Conservation (phyloP, 2,113 vertebrate species). For the Cyrtonyx montezumae region DNA sequence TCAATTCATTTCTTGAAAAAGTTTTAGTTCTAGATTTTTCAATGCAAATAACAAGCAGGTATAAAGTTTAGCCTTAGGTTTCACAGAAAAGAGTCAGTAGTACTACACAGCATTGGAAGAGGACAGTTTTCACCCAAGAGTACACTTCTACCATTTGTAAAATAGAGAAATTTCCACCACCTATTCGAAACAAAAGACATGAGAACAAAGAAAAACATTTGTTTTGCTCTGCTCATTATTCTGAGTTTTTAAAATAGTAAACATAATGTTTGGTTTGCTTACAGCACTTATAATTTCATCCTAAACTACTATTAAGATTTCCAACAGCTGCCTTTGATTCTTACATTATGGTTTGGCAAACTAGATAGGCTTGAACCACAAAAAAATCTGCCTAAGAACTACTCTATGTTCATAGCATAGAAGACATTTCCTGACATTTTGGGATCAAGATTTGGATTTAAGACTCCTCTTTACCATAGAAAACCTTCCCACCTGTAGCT, state of each 20-base stretch:
- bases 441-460: background rate
- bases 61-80: background rate
- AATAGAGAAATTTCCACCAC: background rate
- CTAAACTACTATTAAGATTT: background rate
- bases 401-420: background rate
- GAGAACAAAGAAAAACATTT: background rate
- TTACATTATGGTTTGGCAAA: background rate
- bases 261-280: background rate
- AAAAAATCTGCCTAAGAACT: background rate
- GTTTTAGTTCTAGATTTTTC: background rate
- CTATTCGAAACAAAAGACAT: background rate
- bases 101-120: background rate
- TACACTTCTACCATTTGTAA: background rate
- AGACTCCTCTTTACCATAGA: background rate
- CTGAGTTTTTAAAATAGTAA: background rate
- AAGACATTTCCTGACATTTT: background rate
- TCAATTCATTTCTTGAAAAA: background rate
- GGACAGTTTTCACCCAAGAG: background rate
- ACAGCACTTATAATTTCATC: background rate
- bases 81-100: background rate
- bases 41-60: background rate
- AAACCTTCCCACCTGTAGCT: constrained; percentile 86
- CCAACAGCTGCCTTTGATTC: background rate
- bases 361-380: background rate
- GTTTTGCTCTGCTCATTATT: background rate